Conservation (phyloP, 2,113 vertebrate species). For the Empidonax traillii region DNA sequence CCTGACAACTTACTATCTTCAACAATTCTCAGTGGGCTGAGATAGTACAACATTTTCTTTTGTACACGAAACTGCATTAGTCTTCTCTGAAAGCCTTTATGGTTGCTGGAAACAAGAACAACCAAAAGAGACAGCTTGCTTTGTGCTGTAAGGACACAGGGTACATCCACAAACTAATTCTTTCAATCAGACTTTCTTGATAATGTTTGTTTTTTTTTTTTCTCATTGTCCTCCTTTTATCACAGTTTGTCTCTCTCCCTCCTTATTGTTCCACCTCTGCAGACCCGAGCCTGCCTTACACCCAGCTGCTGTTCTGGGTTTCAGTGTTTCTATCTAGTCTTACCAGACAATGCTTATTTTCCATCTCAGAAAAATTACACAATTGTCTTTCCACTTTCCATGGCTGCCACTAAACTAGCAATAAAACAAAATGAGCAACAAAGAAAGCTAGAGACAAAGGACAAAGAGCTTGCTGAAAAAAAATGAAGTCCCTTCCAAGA, state of each 20-base stretch:
- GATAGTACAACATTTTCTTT: not conserved
- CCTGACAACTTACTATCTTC: not conserved
- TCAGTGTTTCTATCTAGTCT: not conserved
- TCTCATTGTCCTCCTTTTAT: not conserved
- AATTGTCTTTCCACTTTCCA: not conserved
- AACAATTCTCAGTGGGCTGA: not conserved
- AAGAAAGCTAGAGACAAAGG: not conserved
- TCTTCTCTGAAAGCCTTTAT: not conserved
- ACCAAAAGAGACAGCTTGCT: not conserved
- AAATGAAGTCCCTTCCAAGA: not conserved
- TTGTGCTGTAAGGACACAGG: not conserved
- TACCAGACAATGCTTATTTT: not conserved
- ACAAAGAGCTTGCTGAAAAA: not conserved
- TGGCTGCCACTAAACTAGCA: not conserved
- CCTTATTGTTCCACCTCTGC: not conserved
- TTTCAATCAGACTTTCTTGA: not conserved
- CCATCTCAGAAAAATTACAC: not conserved
- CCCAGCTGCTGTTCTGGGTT: not conserved
- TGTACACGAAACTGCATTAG: not conserved
- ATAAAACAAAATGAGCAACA: not conserved
- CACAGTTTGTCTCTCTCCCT: not conserved
- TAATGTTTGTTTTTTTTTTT: not conserved
- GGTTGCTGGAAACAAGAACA: not conserved
- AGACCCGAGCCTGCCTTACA: not conserved
- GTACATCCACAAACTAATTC: not conserved